Evolutionary conservation across 2,888 invertebrate species (phyloP), one percentile per base, ranked within the genome.

Genomic region (Agrochola lota): DNA sequence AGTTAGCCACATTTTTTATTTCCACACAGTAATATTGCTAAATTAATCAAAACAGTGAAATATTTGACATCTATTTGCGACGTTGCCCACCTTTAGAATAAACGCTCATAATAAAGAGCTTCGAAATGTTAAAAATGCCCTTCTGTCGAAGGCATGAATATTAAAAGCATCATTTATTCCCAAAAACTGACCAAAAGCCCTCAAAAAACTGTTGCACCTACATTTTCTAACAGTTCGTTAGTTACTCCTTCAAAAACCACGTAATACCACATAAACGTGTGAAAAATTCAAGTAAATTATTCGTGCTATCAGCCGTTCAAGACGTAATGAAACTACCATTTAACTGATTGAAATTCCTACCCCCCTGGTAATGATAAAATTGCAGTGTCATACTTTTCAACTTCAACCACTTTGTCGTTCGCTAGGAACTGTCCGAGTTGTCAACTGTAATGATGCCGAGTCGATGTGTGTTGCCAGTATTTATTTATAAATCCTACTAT

Each of bases 401-500:
- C 74, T 84, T 86, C 74, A 74, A 73, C 83, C 74, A 84, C 86
- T 89, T 88, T 84, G 78, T 73, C 68, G 75, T 76, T 68, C 74
- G 77, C 74, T 68, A 70, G 46, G 76, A 81, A 75, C 85, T 83
- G 83, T 88, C 81, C 30, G 77, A 86, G 74, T 85, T 83, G 85
- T 86, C 88, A 89, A 82, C 68, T 80, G 67, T 87, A 91, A 89
- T 89, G 81, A 85, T 74, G 62, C 49, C 57, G 9, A 63, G 40
- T 35, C 67, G 66, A 71, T 74, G 77, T 78, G 71, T 80, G 70
- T 72, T 81, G 76, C 52, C 60, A 71, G 80, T 80, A 86, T 86
- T 86, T 89, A 91, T 90, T 91, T 86, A 91, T 89, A 89, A 81
- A 87, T 83, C 64, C 52, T 46, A 40, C 12, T 78, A 90, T 90